phyloP scores from a whole-genome alignment of 92 coral and sea anemone species.

The Umimayanthus kanabou region DNA sequence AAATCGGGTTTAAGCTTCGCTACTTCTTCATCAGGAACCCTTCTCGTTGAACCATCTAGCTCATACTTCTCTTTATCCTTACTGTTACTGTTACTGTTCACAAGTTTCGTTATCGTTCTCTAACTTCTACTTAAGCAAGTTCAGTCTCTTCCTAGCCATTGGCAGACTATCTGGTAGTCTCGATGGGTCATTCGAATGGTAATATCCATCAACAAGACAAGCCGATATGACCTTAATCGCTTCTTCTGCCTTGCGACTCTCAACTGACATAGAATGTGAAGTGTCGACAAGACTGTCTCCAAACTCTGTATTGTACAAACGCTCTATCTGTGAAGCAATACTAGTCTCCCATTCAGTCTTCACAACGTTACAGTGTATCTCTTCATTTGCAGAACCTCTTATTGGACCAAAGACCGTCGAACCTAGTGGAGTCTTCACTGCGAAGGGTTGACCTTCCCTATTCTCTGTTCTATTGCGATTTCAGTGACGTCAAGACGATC shows the following conservation, averaged over 20 bases:
- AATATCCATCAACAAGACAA: slow-evolving; percentile 64
- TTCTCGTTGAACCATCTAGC: too few relatives aligned
- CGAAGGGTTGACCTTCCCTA: slow-evolving; percentile 60
- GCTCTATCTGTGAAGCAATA: slow-evolving; percentile 54
- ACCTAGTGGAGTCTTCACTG: slow-evolving; percentile 70
- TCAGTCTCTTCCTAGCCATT: slow-evolving; percentile 60
- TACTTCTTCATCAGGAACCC: too few relatives aligned
- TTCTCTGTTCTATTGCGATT: slow-evolving; percentile 47
- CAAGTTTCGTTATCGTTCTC: slow-evolving; percentile 47
- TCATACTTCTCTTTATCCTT: too few relatives aligned
- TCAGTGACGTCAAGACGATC: slow-evolving; percentile 67
- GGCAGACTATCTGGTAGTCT: slow-evolving; percentile 63
- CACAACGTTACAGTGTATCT: neutral
- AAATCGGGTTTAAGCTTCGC: too few relatives aligned
- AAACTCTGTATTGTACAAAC: slow-evolving; percentile 68
- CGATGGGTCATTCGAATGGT: slow-evolving; percentile 57
- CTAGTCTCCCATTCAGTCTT: slow-evolving; percentile 43
- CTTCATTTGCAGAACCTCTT: slow-evolving; percentile 25
- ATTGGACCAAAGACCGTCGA: slow-evolving; percentile 77
- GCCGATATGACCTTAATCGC: slow-evolving; percentile 60
- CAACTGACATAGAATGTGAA: slow-evolving; percentile 46
- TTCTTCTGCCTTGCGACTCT: slow-evolving; percentile 61
- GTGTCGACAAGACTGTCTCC: slow-evolving; percentile 20
- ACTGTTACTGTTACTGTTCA: too few relatives aligned
- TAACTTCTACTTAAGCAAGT: slow-evolving; percentile 61